Base-by-base conservation (phyloP, 2,888 invertebrate genomes). In the Orthonychiurus folsomi region DNA sequence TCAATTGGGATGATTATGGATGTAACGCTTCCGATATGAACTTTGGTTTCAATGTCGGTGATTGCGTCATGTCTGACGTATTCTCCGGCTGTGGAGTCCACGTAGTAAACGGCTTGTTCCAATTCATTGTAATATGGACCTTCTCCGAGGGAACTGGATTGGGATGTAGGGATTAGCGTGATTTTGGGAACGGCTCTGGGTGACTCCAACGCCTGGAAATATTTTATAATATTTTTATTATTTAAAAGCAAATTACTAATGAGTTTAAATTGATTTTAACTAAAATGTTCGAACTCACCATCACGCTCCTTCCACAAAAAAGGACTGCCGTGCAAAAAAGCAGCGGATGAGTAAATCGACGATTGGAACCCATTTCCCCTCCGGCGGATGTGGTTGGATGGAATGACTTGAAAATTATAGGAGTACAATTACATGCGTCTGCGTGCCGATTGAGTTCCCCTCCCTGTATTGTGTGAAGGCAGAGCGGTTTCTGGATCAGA, bases 1-100 rank as follows among this genome's bases (percentile, higher is more conserved):
- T 26, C 28, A 21, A 57, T 58, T 3, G 63, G 63, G 15, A 65
- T 54, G 52, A 65, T 63, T 15, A 65, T 58, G 18, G 62, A 55
- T 1, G 62, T 62, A 18, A 60, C 26, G 3, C 12, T 25, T 1
- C 56, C 25, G 5, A 25, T n/a, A 27, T 56, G 25, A 26, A 18
- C 15, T 56, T 56, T n/a, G 3, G 12, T 56, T 56, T 55, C 25
- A 9, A 18, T n/a, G 15, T 61, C 54, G 1, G 59, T 64, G 15
- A 27, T 53, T 12, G 61, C 54, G 37, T 64, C 52, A 1, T 61
- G 37, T 2, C 37, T 23, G 27, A 27, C 21, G 20, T 56, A 59
- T 24, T 47, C 48, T 5, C 64, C 61, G 1, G 5, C 50, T 1
- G 52, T 1, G 2, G 58, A 58, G 37, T 64, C 64, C 9, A 64